Evolutionary conservation across 2,113 vertebrate genomes (phyloP).

Genomic region (Sitta europaea): DNA sequence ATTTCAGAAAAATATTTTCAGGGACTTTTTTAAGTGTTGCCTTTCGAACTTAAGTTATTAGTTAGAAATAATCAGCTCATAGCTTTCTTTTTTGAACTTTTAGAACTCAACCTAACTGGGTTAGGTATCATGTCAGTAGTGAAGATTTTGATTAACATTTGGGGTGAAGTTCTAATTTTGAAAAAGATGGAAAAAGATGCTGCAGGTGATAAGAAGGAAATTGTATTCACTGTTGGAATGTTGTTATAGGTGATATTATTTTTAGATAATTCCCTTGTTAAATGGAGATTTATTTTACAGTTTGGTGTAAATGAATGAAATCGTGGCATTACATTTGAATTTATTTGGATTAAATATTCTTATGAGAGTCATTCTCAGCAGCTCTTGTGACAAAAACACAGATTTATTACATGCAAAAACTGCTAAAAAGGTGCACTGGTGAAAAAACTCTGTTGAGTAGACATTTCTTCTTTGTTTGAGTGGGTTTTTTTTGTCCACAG

Average conservation of each 20-base stretch:
- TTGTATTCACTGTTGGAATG: not conserved
- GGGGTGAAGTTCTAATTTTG: not conserved
- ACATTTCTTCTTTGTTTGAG: conserved; percentile 42
- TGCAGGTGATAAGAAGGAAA: not conserved
- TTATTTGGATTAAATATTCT: conserved; percentile 32
- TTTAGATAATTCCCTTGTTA: conserved; percentile 15
- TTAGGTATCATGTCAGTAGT: not conserved
- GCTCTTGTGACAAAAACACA: not conserved
- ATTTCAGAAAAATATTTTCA: not conserved
- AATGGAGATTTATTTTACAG: not conserved
- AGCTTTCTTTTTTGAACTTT: not conserved
- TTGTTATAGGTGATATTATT: not conserved
- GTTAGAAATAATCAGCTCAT: not conserved
- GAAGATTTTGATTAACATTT: not conserved
- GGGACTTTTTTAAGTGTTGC: not conserved
- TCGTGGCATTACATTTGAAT: not conserved
- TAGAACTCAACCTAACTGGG: not conserved
- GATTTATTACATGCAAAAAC: conserved; percentile 51
- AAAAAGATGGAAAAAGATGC: not conserved
- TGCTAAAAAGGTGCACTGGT: conserved; percentile 26
- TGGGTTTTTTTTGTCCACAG: conserved; percentile 21
- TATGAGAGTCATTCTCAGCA: conserved; percentile 5
- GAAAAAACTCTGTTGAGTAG: conserved; percentile 12
- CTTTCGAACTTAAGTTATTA: not conserved
- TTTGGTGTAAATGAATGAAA: not conserved